phyloP scores from a whole-genome alignment of 1,140 invertebrate genomes.

The Uloborus diversus region DNA sequence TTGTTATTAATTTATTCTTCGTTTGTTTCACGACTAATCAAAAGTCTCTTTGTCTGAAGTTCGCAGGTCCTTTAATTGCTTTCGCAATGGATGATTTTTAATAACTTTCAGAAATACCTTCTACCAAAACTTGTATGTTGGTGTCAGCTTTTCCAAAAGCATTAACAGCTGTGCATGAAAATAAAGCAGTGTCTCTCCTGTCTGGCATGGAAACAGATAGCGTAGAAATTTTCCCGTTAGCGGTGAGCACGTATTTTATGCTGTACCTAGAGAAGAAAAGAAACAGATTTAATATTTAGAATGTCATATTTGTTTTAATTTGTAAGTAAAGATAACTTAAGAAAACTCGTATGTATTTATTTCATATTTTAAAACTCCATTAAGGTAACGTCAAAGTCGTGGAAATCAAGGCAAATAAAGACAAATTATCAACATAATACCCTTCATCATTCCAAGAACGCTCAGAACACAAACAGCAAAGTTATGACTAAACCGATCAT shows the following conservation, averaged over 20 bases:
- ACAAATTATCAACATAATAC: no score
- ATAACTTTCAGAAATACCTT: conserved; percentile 63
- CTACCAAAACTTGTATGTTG: conserved; percentile 65
- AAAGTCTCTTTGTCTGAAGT: not conserved
- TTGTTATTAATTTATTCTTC: no score
- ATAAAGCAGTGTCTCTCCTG: conserved; percentile 66
- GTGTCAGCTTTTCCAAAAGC: conserved; percentile 65
- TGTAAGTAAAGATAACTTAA: no score
- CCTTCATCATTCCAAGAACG: no score
- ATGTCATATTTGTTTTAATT: no score
- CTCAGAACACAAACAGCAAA: no score
- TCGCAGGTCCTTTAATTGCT: not conserved
- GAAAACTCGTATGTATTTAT: no score
- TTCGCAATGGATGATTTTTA: not conserved
- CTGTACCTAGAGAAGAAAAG: conserved; percentile 28
- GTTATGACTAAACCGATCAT: no score
- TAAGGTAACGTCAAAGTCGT: no score
- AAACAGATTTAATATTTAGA: no score
- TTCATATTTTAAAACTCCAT: no score
- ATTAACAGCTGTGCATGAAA: conserved; percentile 66
- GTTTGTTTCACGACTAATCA: not conserved
- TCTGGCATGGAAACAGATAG: conserved; percentile 63
- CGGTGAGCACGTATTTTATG: conserved; percentile 45
- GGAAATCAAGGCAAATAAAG: no score
- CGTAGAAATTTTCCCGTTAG: conserved; percentile 54